A percentile compares a stretch with the other conserved stretches of the same genome.
phyloP scores from a whole-genome alignment of 2,797 vertebrate species.

The Ctenochaetus hawaiiensis region DNA sequence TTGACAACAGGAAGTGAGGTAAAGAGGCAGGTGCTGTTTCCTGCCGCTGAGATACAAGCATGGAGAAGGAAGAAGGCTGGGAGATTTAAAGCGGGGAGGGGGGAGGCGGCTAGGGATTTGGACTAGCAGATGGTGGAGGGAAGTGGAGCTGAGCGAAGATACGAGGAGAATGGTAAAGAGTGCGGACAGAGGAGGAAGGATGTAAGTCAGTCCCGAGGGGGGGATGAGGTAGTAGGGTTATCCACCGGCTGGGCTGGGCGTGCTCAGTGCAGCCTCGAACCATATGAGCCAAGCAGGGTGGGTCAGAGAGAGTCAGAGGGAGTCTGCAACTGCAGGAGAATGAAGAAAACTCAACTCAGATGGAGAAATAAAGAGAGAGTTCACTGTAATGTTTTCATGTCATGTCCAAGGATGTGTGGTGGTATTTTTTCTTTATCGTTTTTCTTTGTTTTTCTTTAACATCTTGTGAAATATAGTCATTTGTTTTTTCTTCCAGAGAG shows the following conservation, averaged over 20 bases:
- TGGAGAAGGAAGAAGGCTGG: slow-evolving; percentile 57
- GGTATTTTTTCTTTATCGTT: background rate
- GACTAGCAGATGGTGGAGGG: slow-evolving; percentile 75
- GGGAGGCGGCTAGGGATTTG: slow-evolving; percentile 53
- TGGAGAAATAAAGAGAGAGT: slow-evolving; percentile 21
- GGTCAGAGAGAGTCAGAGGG: slow-evolving; percentile 42
- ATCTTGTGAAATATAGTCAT: background rate
- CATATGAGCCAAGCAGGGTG: slow-evolving; percentile 44
- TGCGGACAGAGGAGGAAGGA: slow-evolving; percentile 73
- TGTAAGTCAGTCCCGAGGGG: slow-evolving; percentile 68
- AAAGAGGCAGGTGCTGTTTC: slow-evolving; percentile 76
- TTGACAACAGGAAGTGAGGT: slow-evolving; percentile 76
- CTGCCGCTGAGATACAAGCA: slow-evolving; percentile 57
- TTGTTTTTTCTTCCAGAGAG: background rate
- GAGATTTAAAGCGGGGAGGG: slow-evolving; percentile 35
- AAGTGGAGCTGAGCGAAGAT: slow-evolving; percentile 71
- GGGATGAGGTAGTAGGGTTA: slow-evolving; percentile 74
- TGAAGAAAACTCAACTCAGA: slow-evolving; percentile 30
- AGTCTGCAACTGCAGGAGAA: slow-evolving; percentile 34
- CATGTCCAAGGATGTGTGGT: slow-evolving; percentile 2
- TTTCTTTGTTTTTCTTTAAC: background rate
- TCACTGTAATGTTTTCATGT: background rate
- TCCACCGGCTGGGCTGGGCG: slow-evolving; percentile 69
- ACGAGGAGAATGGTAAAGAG: slow-evolving; percentile 69
- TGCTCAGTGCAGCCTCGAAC: slow-evolving; percentile 54